These are phyloP conservation scores for Antechinus flavipes DNA, from an alignment of 2,113 vertebrate genomes.

Conservation along the genomic window DNA sequence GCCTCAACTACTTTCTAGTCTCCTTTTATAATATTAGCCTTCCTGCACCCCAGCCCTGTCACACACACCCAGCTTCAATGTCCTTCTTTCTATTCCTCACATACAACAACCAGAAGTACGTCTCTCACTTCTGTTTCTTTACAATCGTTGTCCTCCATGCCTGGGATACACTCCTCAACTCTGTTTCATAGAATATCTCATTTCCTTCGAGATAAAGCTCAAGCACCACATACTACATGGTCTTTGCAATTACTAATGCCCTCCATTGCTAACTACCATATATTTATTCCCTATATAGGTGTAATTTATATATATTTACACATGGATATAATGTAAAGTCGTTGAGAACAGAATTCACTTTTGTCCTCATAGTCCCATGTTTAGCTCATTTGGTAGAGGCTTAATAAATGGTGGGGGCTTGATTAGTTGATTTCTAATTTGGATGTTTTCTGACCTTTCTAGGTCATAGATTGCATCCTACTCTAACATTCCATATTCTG, in stretches of 20 bases:
- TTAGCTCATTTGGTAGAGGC: background rate
- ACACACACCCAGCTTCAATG: background rate
- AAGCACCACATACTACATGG: background rate
- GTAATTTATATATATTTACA: no score
- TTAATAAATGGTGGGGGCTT: background rate
- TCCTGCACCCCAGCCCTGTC: background rate
- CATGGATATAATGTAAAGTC: background rate
- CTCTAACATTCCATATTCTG: background rate
- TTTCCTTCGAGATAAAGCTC: background rate
- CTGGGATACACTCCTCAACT: background rate
- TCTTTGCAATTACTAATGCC: background rate
- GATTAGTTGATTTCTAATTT: background rate
- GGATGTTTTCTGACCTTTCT: background rate
- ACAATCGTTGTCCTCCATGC: background rate
- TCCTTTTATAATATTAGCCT: background rate
- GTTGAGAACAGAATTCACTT: background rate
- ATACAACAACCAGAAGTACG: background rate
- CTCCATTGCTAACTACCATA: background rate
- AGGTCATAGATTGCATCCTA: background rate
- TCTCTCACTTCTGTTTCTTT: background rate
- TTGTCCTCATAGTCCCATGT: background rate
- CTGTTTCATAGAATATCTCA: background rate
- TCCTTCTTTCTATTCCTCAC: background rate
- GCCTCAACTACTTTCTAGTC: background rate
- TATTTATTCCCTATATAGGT: background rate